phyloP scores from a whole-genome alignment of 2,113 vertebrate species.

The Ranitomeya imitator region DNA sequence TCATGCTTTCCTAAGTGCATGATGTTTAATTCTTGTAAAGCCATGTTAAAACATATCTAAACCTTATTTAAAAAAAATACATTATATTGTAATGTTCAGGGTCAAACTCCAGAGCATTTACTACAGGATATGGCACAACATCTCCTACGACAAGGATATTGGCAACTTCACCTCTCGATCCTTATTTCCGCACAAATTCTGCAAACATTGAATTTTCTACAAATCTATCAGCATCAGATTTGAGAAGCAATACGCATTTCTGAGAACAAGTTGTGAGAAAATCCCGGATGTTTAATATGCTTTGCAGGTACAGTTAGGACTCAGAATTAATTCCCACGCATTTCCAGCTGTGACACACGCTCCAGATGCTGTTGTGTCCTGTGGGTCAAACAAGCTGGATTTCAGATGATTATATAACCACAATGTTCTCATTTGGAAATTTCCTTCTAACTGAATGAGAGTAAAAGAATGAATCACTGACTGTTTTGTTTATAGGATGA shows the following conservation, averaged over 20 bases:
- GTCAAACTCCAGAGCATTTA: too few relatives aligned
- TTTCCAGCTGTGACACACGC: constrained; percentile 27
- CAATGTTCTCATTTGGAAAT: constrained; percentile 38
- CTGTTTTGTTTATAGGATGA: not conserved
- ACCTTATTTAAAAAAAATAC: too few relatives aligned
- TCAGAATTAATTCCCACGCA: constrained; percentile 37
- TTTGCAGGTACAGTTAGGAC: constrained; percentile 2
- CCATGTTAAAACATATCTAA: too few relatives aligned
- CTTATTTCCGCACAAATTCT: not conserved
- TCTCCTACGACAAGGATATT: too few relatives aligned
- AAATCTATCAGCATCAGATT: not conserved
- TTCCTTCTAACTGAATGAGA: not conserved
- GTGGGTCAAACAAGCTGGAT: constrained; percentile 29
- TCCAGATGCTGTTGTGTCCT: constrained; percentile 45
- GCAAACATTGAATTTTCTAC: not conserved
- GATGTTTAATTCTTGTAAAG: too few relatives aligned
- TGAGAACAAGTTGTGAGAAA: not conserved
- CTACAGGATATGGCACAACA: too few relatives aligned
- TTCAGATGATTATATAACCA: constrained; percentile 47
- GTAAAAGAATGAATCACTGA: constrained; percentile 23
- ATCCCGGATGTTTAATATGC: constrained; percentile 19
- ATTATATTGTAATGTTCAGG: too few relatives aligned
- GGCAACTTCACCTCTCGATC: not conserved
- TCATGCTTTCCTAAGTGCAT: too few relatives aligned
- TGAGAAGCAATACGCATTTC: not conserved